Evolutionary conservation across 2,113 vertebrate species (phyloP), one percentile per base, ranked within the genome.

Genomic region (Pogonocichla stellata): DNA sequence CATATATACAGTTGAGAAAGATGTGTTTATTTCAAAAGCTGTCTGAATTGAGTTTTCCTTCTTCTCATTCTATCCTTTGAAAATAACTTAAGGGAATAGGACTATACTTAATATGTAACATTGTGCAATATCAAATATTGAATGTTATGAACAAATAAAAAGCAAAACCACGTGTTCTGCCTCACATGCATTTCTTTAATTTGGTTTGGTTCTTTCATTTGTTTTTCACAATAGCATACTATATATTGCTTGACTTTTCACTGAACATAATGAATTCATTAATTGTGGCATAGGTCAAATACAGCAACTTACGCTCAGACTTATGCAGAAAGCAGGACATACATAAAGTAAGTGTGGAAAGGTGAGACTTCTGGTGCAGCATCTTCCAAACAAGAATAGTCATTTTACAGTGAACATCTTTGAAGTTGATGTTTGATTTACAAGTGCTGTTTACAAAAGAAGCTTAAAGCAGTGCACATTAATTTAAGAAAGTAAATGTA

Each of bases 401-500:
- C 82, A 90, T 71, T 80, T 93, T 72, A 71, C 28, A 92, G n/a
- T 26, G 12, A 89, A 67, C 12, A 45, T 50, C 86, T 96, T 86
- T 96, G 74, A 94, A 94, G 82, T 4, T 65, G 58, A 73, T 50
- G 25, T 83, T 77, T 88, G 85, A 92, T 77, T 95, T 85, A 61
- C 70, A 93, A 90, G 85, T 56, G 71, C 25, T 90, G 40, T 69
- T 93, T 86, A 77, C 8, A 93, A 91, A 94, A 69, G 31, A 33
- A 87, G 28, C 53, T 75, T 75, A 74, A 91, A 93, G 50, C 58
- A 84, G 14, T 15, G 43, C 58, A 78, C 38, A 69, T 90, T 87
- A 92, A 84, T 91, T 92, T 84, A 90, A 95, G 61, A 74, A 94
- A 96, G 77, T 70, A 91, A 40, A 69, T 65, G 65, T 62, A 64